Percentiles rank a stretch among this genome's conserved stretches.
phyloP scores from a whole-genome alignment of 2,888 invertebrate genomes.

The Cheilosia impressa region DNA sequence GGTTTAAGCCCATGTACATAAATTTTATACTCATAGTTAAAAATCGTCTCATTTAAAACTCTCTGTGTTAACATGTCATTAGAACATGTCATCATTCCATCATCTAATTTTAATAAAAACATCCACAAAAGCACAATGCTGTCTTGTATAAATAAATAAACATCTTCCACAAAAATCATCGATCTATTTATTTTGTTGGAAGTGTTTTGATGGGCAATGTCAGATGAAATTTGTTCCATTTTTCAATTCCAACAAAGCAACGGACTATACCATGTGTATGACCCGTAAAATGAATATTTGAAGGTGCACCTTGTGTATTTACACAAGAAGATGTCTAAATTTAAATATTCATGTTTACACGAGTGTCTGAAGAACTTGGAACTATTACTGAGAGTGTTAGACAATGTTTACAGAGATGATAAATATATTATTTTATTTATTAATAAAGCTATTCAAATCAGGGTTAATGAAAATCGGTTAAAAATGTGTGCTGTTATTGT shows the following conservation, averaged over 20 bases:
- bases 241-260: conserved; percentile 17
- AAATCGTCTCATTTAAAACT: too few relatives aligned
- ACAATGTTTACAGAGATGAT: neutral
- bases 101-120: neutral
- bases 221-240: conserved; percentile 36
- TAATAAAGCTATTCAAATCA: neutral
- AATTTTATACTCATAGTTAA: too few relatives aligned
- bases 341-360: conserved; percentile 55
- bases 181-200: conserved; percentile 51
- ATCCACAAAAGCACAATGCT: conserved; percentile 8
- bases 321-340: conserved; percentile 57
- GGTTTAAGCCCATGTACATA: too few relatives aligned
- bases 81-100: neutral
- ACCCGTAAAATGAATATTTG: neutral
- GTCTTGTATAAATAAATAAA: conserved; percentile 26
- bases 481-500: too few relatives aligned
- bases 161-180: neutral
- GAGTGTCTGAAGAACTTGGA: conserved; percentile 1
- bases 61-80: too few relatives aligned
- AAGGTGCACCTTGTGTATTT: conserved; percentile 53
- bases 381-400: neutral
- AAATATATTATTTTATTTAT: neutral
- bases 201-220: conserved; percentile 67
- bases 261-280: neutral
- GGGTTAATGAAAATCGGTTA: too few relatives aligned